Evolutionary conservation across 2,888 invertebrate genomes (phyloP).

Genomic region (Cosmopolites sordidus): DNA sequence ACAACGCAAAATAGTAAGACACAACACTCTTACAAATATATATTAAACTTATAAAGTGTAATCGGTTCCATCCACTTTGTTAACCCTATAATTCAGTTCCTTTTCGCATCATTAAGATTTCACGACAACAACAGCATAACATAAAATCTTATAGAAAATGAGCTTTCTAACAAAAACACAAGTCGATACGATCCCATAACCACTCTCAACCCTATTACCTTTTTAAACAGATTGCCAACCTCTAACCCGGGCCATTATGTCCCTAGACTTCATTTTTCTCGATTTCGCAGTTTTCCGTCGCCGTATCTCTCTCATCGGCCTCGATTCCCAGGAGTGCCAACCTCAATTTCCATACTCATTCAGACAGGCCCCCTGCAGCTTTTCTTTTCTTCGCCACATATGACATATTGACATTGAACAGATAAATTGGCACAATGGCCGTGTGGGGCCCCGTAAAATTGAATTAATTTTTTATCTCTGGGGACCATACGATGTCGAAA

Average conservation of each 20-base stretch:
- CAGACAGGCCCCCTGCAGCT: constrained; percentile 6
- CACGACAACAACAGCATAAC: too few relatives aligned
- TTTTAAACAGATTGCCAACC: constrained; percentile 17
- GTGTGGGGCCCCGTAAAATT: constrained; percentile 8
- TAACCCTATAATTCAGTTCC: too few relatives aligned
- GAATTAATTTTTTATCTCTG: constrained; percentile 7
- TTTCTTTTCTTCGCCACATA: constrained; percentile 12
- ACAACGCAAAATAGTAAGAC: too few relatives aligned
- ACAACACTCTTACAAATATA: too few relatives aligned
- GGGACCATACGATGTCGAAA: neutral
- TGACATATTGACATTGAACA: constrained; percentile 14
- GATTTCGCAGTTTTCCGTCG: constrained; percentile 10
- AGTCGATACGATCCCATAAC: too few relatives aligned
- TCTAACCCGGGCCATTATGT: constrained; percentile 15
- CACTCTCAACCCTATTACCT: constrained; percentile 9
- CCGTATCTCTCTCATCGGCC: constrained; percentile 11
- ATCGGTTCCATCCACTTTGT: too few relatives aligned
- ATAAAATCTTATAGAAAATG: too few relatives aligned
- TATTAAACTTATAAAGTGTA: too few relatives aligned
- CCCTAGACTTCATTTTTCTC: constrained; percentile 14
- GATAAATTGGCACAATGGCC: constrained; percentile 11
- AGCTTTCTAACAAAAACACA: too few relatives aligned
- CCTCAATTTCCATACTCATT: constrained; percentile 16
- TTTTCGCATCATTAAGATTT: too few relatives aligned
- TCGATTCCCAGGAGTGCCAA: constrained; percentile 12